Conservation (phyloP, 2,113 vertebrate genomes). For the Noctilio leporinus region DNA sequence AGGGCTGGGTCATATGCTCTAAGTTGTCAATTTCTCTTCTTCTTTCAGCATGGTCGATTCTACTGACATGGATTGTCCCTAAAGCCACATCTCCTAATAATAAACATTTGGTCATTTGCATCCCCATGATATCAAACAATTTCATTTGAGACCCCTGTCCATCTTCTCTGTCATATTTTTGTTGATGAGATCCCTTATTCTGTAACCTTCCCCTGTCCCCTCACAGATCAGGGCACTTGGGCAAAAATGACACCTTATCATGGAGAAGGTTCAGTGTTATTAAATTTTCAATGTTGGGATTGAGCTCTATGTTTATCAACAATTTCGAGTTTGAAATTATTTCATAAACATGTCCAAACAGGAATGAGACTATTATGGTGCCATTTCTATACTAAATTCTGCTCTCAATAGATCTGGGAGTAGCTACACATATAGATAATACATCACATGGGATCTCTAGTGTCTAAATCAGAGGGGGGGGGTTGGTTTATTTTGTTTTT, state of each 20-base stretch:
- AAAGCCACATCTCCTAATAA: not conserved
- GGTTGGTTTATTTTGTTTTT: no score
- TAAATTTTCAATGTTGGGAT: not conserved
- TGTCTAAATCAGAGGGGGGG: not conserved
- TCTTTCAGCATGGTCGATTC: not conserved
- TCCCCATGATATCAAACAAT: not conserved
- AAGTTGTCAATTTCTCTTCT: not conserved
- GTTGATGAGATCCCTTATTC: not conserved
- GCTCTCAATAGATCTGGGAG: not conserved
- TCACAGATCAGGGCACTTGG: not conserved
- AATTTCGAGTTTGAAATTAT: constrained; percentile 24
- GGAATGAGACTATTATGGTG: not conserved
- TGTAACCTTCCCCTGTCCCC: not conserved
- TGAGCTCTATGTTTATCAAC: not conserved
- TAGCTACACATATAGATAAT: not conserved
- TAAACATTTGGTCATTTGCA: not conserved
- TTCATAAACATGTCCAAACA: not conserved
- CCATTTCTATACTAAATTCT: not conserved
- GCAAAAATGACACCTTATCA: not conserved
- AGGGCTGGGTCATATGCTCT: not conserved
- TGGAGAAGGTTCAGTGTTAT: not conserved
- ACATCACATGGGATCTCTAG: not conserved
- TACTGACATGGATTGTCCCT: not conserved
- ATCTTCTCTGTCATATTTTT: not conserved
- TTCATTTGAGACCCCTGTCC: not conserved